Conservation (phyloP, 2,888 invertebrate genomes). For the Pseudanteris insignis region DNA sequence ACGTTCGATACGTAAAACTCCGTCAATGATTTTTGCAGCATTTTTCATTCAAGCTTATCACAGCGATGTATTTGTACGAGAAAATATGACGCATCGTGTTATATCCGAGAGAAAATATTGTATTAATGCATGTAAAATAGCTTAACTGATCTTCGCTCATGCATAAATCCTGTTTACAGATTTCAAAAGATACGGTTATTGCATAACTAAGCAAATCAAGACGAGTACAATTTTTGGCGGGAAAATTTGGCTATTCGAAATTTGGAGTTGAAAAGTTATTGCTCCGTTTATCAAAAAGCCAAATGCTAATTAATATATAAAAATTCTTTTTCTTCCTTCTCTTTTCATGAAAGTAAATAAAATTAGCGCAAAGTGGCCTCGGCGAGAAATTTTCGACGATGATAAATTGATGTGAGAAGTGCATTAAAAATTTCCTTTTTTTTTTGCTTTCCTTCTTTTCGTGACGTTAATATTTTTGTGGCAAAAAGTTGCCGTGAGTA, state of each 20-base stretch:
- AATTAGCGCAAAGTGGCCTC: too few relatives aligned
- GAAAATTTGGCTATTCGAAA: too few relatives aligned
- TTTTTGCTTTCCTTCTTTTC: not conserved
- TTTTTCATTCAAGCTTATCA: constrained; percentile 6
- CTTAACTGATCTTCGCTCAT: constrained; percentile 1
- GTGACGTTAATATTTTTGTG: constrained; percentile 10
- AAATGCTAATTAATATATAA: too few relatives aligned
- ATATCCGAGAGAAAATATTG: constrained; percentile 29
- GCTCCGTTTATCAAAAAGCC: too few relatives aligned
- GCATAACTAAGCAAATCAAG: too few relatives aligned
- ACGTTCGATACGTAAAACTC: constrained; percentile 9
- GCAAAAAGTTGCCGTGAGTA: constrained; percentile 5
- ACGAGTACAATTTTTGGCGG: too few relatives aligned
- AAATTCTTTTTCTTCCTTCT: too few relatives aligned
- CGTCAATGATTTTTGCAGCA: constrained; percentile 7
- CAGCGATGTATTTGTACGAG: constrained; percentile 17
- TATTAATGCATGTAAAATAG: constrained; percentile 29
- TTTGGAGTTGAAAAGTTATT: too few relatives aligned
- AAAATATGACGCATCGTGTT: constrained; percentile 25
- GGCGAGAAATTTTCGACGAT: too few relatives aligned
- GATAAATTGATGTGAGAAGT: too few relatives aligned
- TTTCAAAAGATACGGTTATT: not conserved
- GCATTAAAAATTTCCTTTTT: too few relatives aligned
- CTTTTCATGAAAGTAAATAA: too few relatives aligned
- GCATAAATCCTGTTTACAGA: constrained; percentile 2